Base-by-base conservation (phyloP, 2,797 vertebrate species). In the Anabacerthia variegaticeps region DNA sequence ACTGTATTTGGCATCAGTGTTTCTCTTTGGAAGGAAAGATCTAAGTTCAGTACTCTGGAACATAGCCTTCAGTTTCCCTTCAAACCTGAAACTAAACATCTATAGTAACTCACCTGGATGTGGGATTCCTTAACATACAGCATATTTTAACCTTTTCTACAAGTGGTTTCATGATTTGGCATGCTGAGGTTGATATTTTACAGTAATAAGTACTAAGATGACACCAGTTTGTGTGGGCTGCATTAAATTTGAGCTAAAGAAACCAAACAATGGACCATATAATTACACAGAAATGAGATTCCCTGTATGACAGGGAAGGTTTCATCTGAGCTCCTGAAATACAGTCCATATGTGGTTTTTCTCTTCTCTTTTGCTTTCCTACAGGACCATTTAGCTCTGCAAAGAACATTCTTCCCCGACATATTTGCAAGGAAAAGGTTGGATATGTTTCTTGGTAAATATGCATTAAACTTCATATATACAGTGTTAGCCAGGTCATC, bases 161-260 rank as follows among this genome's bases (percentile, higher is more conserved):
- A 91, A 91, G 61, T 23, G 54, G n/a, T 80, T 93, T 86, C 87
- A 79, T 91, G 69, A 92, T 68, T 96, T 92, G 96, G 52, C 74
- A 79, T 56, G 27, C 63, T 84, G 92, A 93, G 85, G 88, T 92
- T 85, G 71, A 55, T 95, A 85, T 91, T 90, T 95, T 87, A 91
- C 71, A 28, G 59, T 94, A 93, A 89, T 79, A 83, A 95, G n/a
- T 1, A 8, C 32, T 59, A 73, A 82, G 80, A 81, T 80, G 66
- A 75, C 71, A 94, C 58, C 49, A 89, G 32, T 85, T 93, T 95
- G 30, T 12, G 21, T 88, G 76, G 93, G 46, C 56, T 91, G 69
- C 52, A 41, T 93, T 79, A 86, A 79, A 94, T 80, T 41, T 90
- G 34, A 32, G 11, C 54, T 71, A n/a, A 82, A 89, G 86, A 63